Evolutionary conservation across 2,888 invertebrate species (phyloP), one percentile per base, ranked within the genome.

Genomic region (Stratiomys singularior): DNA sequence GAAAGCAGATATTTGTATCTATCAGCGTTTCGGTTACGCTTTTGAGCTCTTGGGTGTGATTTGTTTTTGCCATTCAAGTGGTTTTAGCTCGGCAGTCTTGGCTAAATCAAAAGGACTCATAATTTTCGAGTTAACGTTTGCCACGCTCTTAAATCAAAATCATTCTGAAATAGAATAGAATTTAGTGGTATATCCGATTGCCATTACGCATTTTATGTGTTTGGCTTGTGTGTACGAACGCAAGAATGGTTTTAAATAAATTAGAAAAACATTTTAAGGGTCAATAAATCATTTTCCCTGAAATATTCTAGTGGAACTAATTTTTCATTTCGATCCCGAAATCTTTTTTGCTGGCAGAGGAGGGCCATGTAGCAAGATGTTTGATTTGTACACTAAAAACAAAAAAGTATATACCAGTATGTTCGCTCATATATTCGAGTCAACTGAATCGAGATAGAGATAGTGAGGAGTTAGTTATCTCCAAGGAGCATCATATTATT

Each of bases 261-360:
- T 64, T 64, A 64, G 30, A 30, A 30, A 64, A 64, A 64, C 30
- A 18, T 64, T 64, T 64, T 64, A 64, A 13, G 64, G n/a, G 28
- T n/a, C 64, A 25, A 64, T 64, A 64, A 64, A 64, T 64, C 64
- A 60, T 64, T 23, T 25, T 30, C 1, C 27, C 27, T 9, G 28
- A 30, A 30, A 25, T 60, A 60, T 60, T 60, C 25, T 18, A 25
- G 23, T 60, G 13, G 21, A 60, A 60, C 58, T 60, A 60, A 60
- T 60, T 60, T 60, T 25, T 60, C 58, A 60, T 60, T 25, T 23
- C 23, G 2, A 13, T 18, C 25, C 58, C 23, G 58, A 60, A 60
- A 60, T 60, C 21, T 60, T 25, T 52, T 52, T 3, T 21, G 9
- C 9, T 60, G 58, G 11, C n/a, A n/a, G n/a, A n/a, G 23, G 58